Percentiles rank a stretch among this genome's conserved stretches.
Conservation (phyloP, 2,797 vertebrate genomes). For the Pithecia hirsuta region DNA sequence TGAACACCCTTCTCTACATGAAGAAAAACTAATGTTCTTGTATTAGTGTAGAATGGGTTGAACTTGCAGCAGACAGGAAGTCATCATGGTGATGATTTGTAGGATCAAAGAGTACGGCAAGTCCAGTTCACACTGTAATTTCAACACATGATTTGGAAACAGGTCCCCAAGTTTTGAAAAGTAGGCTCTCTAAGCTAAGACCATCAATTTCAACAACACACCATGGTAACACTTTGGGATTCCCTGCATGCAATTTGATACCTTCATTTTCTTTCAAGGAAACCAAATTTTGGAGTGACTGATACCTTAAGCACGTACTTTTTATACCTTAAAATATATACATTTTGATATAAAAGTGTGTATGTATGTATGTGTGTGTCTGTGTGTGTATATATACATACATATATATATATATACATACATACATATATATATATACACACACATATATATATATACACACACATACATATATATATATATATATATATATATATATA, state of each 20-base stretch:
- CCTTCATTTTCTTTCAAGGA: not conserved
- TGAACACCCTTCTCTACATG: not conserved
- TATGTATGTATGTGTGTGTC: too few species aligned
- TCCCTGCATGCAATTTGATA: not conserved
- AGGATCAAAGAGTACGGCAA: not conserved
- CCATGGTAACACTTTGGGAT: not conserved
- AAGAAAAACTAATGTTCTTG: not conserved
- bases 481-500: not conserved
- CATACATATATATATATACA: too few species aligned
- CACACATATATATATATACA: not conserved
- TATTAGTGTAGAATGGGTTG: accelerated
- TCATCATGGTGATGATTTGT: not conserved
- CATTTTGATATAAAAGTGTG: not conserved
- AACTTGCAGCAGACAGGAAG: not conserved
- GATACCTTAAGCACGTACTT: not conserved
- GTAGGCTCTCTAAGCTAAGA: not conserved
- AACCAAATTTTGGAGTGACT: not conserved
- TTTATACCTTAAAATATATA: not conserved
- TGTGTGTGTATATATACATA: too few species aligned
- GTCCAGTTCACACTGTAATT: not conserved
- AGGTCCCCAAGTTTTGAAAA: not conserved
- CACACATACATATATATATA: not conserved
- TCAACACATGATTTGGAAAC: not conserved
- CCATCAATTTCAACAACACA: not conserved
- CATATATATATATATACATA: not conserved